Base-by-base conservation (phyloP, 1,140 invertebrate species). In the Teleopsis dalmanni region DNA sequence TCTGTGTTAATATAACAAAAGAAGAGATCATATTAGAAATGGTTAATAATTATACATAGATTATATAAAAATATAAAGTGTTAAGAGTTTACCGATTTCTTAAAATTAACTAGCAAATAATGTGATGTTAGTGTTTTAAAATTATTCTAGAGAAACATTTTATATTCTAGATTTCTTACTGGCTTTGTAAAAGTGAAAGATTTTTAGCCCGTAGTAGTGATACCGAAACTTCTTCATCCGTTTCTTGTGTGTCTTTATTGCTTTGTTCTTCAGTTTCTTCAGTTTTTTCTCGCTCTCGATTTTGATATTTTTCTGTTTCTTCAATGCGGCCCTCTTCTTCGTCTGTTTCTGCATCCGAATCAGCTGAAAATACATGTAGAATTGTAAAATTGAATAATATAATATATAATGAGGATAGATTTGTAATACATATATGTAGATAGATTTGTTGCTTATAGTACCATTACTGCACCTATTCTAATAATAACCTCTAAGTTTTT, bases 1-100 rank as follows among this genome's bases (percentile, higher is more conserved):
- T 69, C 86, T 89, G 78, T n/a, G n/a, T n/a, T n/a, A n/a, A n/a
- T n/a, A n/a, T n/a, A 14, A 82, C 84, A 59, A 18, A 35, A 35
- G 34, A 41, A 49, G n/a, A n/a, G n/a, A n/a, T n/a, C n/a, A n/a
- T n/a, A n/a, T n/a, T n/a, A n/a, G n/a, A n/a, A n/a, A n/a, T n/a
- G n/a, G n/a, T n/a, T n/a, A n/a, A n/a, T n/a, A n/a, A n/a, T n/a
- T n/a, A n/a, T n/a, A n/a, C n/a, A n/a, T n/a, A n/a, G n/a, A n/a
- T n/a, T n/a, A n/a, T n/a, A n/a, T n/a, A n/a, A n/a, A n/a, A n/a
- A n/a, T n/a, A n/a, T n/a, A n/a, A n/a, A n/a, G n/a, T n/a, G n/a
- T n/a, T n/a, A n/a, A n/a, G n/a, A n/a, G n/a, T n/a, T n/a, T n/a
- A n/a, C n/a, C n/a, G n/a, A n/a, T n/a, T n/a, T n/a, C n/a, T n/a